Evolutionary conservation across 2,888 invertebrate genomes (phyloP).

Genomic region (Gonocerus acuteangulatus): DNA sequence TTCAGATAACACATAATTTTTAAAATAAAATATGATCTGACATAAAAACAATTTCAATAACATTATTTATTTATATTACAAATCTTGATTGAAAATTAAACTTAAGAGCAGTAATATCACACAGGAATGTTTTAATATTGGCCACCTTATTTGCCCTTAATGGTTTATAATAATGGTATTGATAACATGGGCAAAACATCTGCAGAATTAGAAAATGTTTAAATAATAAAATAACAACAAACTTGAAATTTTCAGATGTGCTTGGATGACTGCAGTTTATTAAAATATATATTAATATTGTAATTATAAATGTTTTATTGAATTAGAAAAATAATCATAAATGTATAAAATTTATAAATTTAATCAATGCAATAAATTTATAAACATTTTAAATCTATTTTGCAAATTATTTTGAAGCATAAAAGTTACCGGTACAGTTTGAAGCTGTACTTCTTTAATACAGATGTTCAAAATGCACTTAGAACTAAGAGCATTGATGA

Average conservation of each 20-base stretch:
- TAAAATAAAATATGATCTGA: constrained; percentile 22
- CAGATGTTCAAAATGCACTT: constrained; percentile 15
- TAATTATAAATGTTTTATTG: constrained; percentile 14
- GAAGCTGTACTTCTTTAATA: constrained; percentile 13
- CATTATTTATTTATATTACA: constrained; percentile 17
- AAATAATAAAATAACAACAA: background rate
- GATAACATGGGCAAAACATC: background rate
- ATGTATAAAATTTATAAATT: constrained; percentile 21
- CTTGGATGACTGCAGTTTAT: constrained; percentile 6
- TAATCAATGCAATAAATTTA: constrained; percentile 4
- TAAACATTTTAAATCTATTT: background rate
- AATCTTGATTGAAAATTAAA: constrained; percentile 16
- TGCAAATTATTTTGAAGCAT: constrained; percentile 19
- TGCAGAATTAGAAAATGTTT: background rate
- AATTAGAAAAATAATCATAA: constrained; percentile 21
- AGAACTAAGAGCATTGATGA: constrained; percentile 14
- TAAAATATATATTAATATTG: constrained; percentile 15
- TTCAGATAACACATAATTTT: constrained; percentile 13
- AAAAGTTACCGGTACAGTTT: constrained; percentile 10
- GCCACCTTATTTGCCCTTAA: constrained; percentile 9
- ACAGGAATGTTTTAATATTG: constrained; percentile 24
- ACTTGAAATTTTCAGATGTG: constrained; percentile 9
- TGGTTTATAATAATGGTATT: constrained; percentile 2
- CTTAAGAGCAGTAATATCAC: constrained; percentile 20
- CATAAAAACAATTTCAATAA: constrained; percentile 24